A percentile compares a stretch with the other conserved stretches of the same genome.
phyloP scores from a whole-genome alignment of 2,888 invertebrate species.

The Apodemia duryi region DNA sequence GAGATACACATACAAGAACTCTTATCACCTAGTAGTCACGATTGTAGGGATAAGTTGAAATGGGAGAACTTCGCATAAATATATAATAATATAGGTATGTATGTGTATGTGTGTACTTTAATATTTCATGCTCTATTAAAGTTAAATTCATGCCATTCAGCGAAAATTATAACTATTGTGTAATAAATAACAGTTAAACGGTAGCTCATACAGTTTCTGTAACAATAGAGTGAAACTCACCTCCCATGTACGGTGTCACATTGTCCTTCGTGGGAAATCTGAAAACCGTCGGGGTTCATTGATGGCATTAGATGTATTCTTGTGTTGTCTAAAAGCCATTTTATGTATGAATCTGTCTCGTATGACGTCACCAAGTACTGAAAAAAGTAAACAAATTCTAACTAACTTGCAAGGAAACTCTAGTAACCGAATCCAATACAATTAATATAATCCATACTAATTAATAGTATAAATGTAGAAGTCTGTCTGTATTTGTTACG shows the following conservation, averaged over 20 bases:
- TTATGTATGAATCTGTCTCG: constrained; percentile 89
- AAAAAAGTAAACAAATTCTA: constrained; percentile 42
- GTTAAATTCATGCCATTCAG: not conserved
- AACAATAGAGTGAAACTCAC: constrained; percentile 54
- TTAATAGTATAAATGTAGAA: too few relatives aligned
- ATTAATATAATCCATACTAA: too few relatives aligned
- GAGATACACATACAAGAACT: too few relatives aligned
- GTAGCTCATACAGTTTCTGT: not conserved
- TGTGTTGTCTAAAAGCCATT: constrained; percentile 95
- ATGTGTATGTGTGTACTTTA: too few relatives aligned
- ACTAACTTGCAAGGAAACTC: too few relatives aligned
- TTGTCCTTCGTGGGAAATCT: constrained; percentile 92
- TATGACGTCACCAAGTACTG: constrained; percentile 92
- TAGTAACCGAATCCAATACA: too few relatives aligned
- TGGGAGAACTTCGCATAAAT: too few relatives aligned
- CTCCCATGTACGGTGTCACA: constrained; percentile 94
- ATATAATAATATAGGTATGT: too few relatives aligned
- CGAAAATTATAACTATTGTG: not conserved
- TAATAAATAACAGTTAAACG: not conserved
- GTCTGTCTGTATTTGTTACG: too few relatives aligned
- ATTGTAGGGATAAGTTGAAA: too few relatives aligned
- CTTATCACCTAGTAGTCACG: too few relatives aligned
- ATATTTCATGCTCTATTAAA: not conserved
- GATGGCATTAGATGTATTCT: constrained; percentile 98
- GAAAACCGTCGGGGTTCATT: constrained; percentile 99